Percentiles rank a stretch among this genome's conserved stretches.
These are phyloP conservation scores for Cossypha heuglini DNA, from an alignment of 2,797 vertebrate genomes.

Conservation along the genomic window DNA sequence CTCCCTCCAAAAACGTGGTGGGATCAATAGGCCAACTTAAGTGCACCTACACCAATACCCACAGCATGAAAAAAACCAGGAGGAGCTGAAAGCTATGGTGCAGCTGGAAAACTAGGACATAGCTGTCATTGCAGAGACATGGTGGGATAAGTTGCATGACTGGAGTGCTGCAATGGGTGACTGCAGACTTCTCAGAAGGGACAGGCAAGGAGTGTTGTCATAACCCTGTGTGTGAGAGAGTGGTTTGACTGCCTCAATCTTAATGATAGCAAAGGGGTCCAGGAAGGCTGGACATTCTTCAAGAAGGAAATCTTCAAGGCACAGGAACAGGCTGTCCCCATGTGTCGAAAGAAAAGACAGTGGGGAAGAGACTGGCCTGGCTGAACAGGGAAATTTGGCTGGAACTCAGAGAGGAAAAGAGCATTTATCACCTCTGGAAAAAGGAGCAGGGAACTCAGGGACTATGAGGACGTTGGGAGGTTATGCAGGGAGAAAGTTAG, in stretches of 20 bases:
- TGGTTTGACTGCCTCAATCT: background rate
- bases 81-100: background rate
- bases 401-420: background rate
- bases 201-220: background rate
- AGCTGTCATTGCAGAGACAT: background rate
- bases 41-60: background rate
- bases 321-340: too few relatives aligned
- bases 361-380: background rate
- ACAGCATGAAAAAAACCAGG: background rate
- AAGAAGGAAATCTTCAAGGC: too few relatives aligned
- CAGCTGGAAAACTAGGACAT: background rate
- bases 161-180: background rate
- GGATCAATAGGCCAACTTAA: background rate
- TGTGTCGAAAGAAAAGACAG: fast-evolving
- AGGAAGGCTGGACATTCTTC: too few relatives aligned
- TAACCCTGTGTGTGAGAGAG: background rate
- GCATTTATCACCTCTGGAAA: background rate
- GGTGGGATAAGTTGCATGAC: background rate
- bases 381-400: background rate
- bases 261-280: background rate
- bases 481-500: background rate
- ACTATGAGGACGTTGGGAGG: background rate
- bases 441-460: background rate
- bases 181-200: background rate
- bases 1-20: background rate